Percentiles rank a stretch among this genome's conserved stretches.
These are phyloP conservation scores for Parambassis ranga DNA, from an alignment of 2,797 vertebrate species.

Conservation along the genomic window DNA sequence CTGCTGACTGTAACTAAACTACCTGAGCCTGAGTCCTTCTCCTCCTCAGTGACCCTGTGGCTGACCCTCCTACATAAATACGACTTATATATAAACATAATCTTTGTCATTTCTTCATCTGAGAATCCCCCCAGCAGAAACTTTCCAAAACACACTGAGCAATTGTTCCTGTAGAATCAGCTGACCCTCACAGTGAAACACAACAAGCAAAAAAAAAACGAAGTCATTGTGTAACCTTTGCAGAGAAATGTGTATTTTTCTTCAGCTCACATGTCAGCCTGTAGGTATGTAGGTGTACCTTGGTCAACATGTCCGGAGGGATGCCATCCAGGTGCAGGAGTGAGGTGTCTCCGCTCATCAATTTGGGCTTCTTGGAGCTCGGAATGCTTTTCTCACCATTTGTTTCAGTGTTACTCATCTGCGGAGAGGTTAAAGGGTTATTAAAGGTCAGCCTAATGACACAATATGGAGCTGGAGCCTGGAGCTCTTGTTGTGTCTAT, in stretches of 20 bases:
- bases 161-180: neutral
- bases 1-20: too few species aligned
- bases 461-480: too few species aligned
- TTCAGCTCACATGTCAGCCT: neutral
- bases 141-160: neutral
- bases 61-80: neutral
- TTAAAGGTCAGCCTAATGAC: too few species aligned
- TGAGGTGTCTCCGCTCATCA: neutral
- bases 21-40: too few species aligned
- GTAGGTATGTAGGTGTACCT: conserved; percentile 58
- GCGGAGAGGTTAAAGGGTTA: neutral
- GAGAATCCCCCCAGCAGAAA: neutral
- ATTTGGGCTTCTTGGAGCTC: conserved; percentile 7
- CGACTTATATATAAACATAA: neutral
- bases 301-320: conserved; percentile 12
- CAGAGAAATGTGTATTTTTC: too few species aligned
- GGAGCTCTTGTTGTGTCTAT: too few species aligned
- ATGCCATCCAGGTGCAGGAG: conserved; percentile 30
- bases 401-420: conserved; percentile 18
- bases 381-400: neutral
- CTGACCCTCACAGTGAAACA: too few species aligned
- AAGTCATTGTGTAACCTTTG: too few species aligned
- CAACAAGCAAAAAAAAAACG: too few species aligned
- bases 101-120: neutral
- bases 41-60: neutral